Evolutionary conservation across 2,113 vertebrate genomes (phyloP).

Genomic region (Todiramphus saurophagus): DNA sequence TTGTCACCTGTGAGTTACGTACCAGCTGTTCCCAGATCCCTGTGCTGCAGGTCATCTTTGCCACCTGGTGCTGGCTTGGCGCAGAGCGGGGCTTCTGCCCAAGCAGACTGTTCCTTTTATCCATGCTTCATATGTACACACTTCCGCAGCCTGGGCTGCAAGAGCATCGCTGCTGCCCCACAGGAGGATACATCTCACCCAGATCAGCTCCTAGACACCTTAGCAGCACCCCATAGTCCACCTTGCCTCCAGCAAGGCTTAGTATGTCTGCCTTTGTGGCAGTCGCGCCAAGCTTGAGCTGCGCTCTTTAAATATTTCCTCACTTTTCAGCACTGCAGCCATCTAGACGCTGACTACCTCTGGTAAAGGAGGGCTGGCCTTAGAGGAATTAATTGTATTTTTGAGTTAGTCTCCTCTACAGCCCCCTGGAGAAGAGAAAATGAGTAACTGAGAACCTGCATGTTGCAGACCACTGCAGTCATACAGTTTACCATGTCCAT

Average conservation of each 20-base stretch:
- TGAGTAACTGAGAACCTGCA: not conserved
- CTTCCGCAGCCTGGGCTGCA: not conserved
- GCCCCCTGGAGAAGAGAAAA: not conserved
- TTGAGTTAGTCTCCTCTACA: not conserved
- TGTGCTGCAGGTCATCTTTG: not conserved
- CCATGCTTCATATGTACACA: fast-evolving
- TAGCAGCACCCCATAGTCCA: not conserved
- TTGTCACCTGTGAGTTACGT: not conserved
- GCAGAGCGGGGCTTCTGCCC: not conserved
- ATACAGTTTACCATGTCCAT: not conserved
- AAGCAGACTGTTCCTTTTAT: not conserved
- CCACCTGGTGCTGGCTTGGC: fast-evolving
- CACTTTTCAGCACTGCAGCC: not conserved
- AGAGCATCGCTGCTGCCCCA: not conserved
- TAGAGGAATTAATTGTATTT: not conserved
- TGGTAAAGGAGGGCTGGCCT: not conserved
- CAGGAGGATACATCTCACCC: not conserved
- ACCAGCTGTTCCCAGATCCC: not conserved
- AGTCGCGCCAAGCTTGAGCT: not conserved
- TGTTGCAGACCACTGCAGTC: not conserved
- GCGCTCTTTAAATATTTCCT: not conserved
- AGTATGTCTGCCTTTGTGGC: too few species aligned
- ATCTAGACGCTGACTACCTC: not conserved
- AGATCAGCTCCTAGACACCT: not conserved
- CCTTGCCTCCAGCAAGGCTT: not conserved